Percentiles rank a stretch among this genome's conserved stretches.
These are phyloP conservation scores for Micropoecilia bifurca DNA, from an alignment of 2,797 vertebrate genomes.

Conservation along the genomic window DNA sequence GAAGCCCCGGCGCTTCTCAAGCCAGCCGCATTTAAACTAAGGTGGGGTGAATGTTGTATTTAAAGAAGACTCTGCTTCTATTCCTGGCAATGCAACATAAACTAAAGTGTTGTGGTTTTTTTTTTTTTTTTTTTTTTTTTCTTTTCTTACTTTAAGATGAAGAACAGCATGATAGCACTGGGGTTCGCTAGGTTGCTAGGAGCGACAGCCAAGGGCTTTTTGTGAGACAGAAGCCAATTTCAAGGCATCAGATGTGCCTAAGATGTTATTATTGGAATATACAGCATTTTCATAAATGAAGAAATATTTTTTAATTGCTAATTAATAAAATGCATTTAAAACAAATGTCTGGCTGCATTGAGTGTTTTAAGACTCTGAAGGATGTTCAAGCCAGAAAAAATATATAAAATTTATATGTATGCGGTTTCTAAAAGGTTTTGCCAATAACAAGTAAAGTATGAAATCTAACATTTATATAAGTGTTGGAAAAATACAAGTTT, in stretches of 20 bases:
- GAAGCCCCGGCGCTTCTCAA: constrained; percentile 36
- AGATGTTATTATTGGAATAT: neutral
- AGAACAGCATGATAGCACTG: neutral
- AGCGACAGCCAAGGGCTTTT: neutral
- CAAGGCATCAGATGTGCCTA: neutral
- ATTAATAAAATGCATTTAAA: neutral
- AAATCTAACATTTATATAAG: neutral
- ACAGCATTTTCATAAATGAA: neutral
- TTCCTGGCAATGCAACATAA: neutral
- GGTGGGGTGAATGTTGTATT: constrained; percentile 12
- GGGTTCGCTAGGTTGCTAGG: neutral
- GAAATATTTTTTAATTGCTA: neutral
- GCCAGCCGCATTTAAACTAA: constrained; percentile 26
- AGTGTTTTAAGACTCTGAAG: neutral
- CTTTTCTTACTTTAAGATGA: neutral
- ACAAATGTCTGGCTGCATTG: neutral
- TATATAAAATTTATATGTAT: neutral
- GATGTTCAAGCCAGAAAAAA: neutral
- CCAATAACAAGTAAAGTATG: neutral
- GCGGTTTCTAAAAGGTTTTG: neutral
- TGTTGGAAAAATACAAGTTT: neutral
- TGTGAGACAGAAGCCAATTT: neutral
- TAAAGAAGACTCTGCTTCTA: constrained; percentile 15
- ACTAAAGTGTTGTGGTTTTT: too few species aligned
- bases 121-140: too few species aligned